Base-by-base conservation (phyloP, 1,140 invertebrate species). In the Drosophila insularis region DNA sequence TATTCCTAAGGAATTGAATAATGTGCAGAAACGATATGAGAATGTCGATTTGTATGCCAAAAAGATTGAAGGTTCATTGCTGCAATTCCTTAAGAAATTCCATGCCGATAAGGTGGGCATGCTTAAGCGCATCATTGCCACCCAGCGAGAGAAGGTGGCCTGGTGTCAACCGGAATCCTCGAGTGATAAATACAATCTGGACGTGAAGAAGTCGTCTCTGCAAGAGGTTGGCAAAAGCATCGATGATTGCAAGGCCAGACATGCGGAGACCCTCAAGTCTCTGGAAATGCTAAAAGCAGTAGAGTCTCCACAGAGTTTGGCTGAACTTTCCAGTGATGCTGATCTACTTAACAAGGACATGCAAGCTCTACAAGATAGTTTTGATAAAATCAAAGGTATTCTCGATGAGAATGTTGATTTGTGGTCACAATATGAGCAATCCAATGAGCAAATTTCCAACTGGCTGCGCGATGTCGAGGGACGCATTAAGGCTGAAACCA, bases 381-480 rank as follows among this genome's bases (percentile, higher is more conserved):
- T 95, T 78, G 90, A 93, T 17, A 93, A 94, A 80, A 97, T 96
- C 21, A 96, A 96, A 81, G 92, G 93, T 6, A 92, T 95, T 55
- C 91, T 98, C 1, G 94, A 96, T 85, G 93, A 94, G 54, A 96
- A 96, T 81, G 95, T 97, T 23, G 93, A 94, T 43, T 92, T 96
- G 5, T 98, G 97, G 96, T 94, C 96, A 69, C 94, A 95, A 65
- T 98, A 97, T 91, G 97, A 98, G 87, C 91, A 92, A 2, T 92
- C 95, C 14, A 95, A 95, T 59, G 97, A 98, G 78, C 94, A 94
- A 67, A 93, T 98, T 7, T 94, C 95, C 1, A 93, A 95, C 1
- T 98, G 96, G 97, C 90, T 99, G n/a, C 97, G 97, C 90, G 95
- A 97, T 58, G 95, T 95, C 70, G 98, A 99, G 93, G 95, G 94